Evolutionary conservation across 2,888 invertebrate species (phyloP).

Genomic region (Microctonus brassicae): DNA sequence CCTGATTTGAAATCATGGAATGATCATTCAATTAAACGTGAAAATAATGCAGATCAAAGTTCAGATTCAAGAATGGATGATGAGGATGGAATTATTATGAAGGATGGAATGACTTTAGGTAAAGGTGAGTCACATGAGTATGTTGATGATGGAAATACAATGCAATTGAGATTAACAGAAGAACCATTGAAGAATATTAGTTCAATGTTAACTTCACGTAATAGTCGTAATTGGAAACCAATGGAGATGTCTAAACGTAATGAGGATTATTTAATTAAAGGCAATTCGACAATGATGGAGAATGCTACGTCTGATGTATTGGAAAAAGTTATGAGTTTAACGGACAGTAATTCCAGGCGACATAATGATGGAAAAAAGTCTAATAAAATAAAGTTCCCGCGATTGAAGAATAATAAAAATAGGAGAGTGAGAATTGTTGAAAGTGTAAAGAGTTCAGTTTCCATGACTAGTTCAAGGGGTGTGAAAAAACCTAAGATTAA

Average conservation of each 20-base stretch:
- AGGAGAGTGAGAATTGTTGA: constrained; percentile 30
- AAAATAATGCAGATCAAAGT: not conserved
- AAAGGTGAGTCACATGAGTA: constrained; percentile 29
- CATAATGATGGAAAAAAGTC: constrained; percentile 29
- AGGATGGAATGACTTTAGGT: constrained; percentile 31
- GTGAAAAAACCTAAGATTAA: not conserved
- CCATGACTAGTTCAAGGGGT: constrained; percentile 27
- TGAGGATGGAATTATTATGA: constrained; percentile 29
- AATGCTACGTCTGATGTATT: constrained; percentile 11
- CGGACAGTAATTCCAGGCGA: constrained; percentile 31
- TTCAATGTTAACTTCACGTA: not conserved
- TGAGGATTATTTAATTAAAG: not conserved
- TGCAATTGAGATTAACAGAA: not conserved
- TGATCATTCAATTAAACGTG: not conserved
- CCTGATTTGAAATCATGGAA: constrained; percentile 36
- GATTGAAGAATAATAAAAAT: constrained; percentile 34
- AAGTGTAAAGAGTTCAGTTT: constrained; percentile 33
- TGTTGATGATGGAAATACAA: not conserved
- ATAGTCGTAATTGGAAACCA: not conserved
- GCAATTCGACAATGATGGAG: not conserved
- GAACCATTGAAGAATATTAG: not conserved
- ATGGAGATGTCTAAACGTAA: not conserved
- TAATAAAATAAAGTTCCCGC: constrained; percentile 20
- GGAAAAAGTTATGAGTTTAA: constrained; percentile 22
- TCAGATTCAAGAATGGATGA: constrained; percentile 27